Percentiles rank a stretch among this genome's conserved stretches.
Evolutionary conservation across 2,113 vertebrate genomes (phyloP).

Genomic region (Anhinga anhinga): DNA sequence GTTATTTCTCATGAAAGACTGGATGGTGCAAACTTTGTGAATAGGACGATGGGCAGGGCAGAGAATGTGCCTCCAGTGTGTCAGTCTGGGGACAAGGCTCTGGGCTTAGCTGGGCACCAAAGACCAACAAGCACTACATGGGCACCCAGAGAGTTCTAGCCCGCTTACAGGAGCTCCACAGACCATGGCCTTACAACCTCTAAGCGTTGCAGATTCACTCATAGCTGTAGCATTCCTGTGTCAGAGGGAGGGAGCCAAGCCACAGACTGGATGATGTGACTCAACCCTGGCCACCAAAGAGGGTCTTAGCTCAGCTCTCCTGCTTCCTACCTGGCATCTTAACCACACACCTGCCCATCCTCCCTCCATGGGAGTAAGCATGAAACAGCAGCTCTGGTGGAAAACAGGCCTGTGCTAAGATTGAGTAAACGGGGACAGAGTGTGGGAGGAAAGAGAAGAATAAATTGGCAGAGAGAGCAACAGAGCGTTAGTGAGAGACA

Average conservation of each 20-base stretch:
- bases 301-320: neutral
- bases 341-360: neutral
- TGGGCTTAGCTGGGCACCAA: neutral
- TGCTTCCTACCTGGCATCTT: neutral
- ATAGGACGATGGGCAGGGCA: neutral
- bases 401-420: conserved; percentile 40
- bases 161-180: neutral
- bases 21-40: neutral
- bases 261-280: accelerated
- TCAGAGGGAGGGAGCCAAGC: neutral
- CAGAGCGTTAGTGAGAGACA: conserved; percentile 48
- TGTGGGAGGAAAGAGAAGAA: conserved; percentile 51
- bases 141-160: neutral
- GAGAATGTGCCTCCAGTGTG: neutral
- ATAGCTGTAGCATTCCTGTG: accelerated
- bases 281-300: neutral
- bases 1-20: neutral
- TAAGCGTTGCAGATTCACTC: neutral
- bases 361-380: neutral
- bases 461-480: conserved; percentile 48
- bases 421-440: conserved; percentile 54
- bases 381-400: conserved; percentile 6
- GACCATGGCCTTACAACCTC: neutral
- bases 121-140: neutral
- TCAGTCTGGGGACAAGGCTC: neutral